A percentile compares a stretch with the other conserved stretches of the same genome.
Evolutionary conservation across 2,888 invertebrate species (phyloP).

Genomic region (Lasioglossum zephyrum): DNA sequence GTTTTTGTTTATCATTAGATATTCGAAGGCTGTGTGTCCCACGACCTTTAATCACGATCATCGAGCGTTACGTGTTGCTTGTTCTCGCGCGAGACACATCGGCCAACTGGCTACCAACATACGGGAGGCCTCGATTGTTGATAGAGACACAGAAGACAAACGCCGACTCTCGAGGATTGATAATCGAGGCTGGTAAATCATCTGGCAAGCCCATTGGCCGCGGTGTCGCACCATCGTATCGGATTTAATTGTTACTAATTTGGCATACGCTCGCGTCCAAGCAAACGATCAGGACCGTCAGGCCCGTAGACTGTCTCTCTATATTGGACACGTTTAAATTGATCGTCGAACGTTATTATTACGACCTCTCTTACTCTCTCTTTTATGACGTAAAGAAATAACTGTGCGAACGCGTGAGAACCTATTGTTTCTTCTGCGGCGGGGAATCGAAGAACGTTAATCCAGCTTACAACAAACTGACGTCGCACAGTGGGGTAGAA

Average conservation of each 20-base stretch:
- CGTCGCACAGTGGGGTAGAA: background rate
- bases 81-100: background rate
- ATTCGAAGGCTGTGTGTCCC: background rate
- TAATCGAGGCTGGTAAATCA: conserved; percentile 8
- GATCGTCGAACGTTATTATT: conserved; percentile 2
- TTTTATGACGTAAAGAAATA: background rate
- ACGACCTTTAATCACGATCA: background rate
- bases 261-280: conserved; percentile 13
- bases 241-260: conserved; percentile 57
- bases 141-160: background rate
- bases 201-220: conserved; percentile 9
- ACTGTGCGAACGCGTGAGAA: background rate
- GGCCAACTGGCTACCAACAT: background rate
- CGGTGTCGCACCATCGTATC: conserved; percentile 21
- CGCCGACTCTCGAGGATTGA: background rate
- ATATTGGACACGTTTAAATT: conserved; percentile 16
- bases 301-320: background rate
- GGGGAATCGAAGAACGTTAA: no score
- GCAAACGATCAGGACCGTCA: conserved; percentile 18
- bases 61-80: background rate
- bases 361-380: background rate
- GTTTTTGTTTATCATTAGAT: background rate
- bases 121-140: conserved; percentile 3
- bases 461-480: background rate
- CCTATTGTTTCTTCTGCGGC: background rate